Base-by-base conservation (phyloP, 2,113 vertebrate genomes). In the Trichechus manatus region DNA sequence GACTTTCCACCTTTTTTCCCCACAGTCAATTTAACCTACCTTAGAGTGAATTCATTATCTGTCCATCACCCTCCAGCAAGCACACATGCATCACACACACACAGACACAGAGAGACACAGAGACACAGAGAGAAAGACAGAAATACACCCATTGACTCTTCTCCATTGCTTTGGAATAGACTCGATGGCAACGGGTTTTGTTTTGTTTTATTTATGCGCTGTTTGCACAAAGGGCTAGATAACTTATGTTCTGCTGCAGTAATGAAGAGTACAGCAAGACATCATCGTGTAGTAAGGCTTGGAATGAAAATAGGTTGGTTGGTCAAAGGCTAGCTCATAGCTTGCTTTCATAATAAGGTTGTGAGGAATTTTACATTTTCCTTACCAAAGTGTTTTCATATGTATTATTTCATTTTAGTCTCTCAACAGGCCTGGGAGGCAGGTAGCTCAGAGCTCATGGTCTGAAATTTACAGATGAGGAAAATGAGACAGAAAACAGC, bases 341-440 rank as follows among this genome's bases (percentile, higher is more conserved):
- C 64, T 94, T 93, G 36, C 47, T 94, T 97, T 94, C 89, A 97
- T 50, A 92, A 97, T 50, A 92, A 87, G 64, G 25, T 77, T 83
- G 53, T 82, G 59, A 85, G 72, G 33, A 77, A 47, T 90, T 96
- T 92, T 64, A 85, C 22, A 75, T 89, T 96, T 94, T 85, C 50
- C 64, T 96, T 93, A 66, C 64, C 68, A 91, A 96, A 93, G 33
- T 88, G 56, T 96, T 96, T 98, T 94, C 90, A 81, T 90, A 84
- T 92, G 77, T 84, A 95, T 84, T 93, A 92, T 86, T 95, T 94
- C 33, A 80, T 88, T 89, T 92, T 82, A 93, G 88, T 70, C 74
- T 95, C 39, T 96, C 78, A 96, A 82, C 14, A 85, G 85, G 61
- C 68, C 88, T 84, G 14, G 8, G 72, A 92, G 63, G 64, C 74